A percentile compares a stretch with the other conserved stretches of the same genome.
Conservation (phyloP, 2,113 vertebrate species). For the Numida meleagris region DNA sequence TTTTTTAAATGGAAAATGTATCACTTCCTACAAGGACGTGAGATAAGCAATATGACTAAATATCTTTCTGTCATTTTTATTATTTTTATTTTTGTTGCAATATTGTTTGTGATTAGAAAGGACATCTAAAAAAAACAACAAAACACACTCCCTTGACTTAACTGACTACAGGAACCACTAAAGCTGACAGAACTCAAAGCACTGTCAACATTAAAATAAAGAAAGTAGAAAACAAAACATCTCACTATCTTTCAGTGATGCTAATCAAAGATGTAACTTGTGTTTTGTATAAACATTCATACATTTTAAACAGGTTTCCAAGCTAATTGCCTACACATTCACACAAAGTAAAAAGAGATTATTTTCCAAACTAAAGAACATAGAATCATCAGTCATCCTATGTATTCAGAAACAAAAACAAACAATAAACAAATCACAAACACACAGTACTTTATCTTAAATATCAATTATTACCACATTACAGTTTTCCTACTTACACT, state of each 20-base stretch:
- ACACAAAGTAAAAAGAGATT: not conserved
- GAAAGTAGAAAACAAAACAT: not conserved
- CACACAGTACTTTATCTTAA: not conserved
- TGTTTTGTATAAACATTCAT: not conserved
- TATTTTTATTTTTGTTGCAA: not conserved
- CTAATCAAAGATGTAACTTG: not conserved
- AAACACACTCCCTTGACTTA: fast-evolving
- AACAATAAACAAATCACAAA: not conserved
- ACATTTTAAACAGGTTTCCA: slow-evolving; percentile 1
- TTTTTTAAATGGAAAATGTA: not conserved
- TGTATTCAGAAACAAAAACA: not conserved
- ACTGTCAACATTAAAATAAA: not conserved
- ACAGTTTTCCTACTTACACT: not conserved
- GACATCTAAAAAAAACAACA: not conserved
- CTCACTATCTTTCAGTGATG: not conserved
- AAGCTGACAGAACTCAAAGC: not conserved
- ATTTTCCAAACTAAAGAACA: not conserved
- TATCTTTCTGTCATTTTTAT: not conserved
- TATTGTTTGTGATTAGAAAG: not conserved
- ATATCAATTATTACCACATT: not conserved
- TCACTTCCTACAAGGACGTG: not conserved
- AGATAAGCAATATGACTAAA: not conserved
- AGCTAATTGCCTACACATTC: not conserved
- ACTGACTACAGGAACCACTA: not conserved
- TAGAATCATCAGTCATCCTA: not conserved